Evolutionary conservation across 2,113 vertebrate species (phyloP).

Genomic region (Mustelus asterias): DNA sequence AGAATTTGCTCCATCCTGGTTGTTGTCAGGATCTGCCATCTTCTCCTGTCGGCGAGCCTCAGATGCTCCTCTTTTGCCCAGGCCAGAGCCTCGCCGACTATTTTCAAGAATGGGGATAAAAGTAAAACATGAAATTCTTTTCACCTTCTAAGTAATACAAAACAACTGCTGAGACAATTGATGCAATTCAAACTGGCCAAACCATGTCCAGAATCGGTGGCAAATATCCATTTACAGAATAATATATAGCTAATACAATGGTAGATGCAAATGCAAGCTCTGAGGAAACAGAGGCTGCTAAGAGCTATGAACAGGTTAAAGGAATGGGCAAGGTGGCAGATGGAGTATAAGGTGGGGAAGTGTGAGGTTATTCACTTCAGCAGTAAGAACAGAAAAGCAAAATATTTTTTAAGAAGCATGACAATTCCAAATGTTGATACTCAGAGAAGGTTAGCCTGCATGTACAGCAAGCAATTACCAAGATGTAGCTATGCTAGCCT

Average conservation of each 20-base stretch:
- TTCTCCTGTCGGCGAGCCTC: conserved; percentile 98
- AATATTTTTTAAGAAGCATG: too few relatives aligned
- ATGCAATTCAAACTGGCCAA: not conserved
- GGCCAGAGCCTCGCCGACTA: conserved; percentile 99
- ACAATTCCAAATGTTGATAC: not conserved
- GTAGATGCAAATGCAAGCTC: not conserved
- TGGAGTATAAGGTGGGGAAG: not conserved
- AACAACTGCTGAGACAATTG: not conserved
- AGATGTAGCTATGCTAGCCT: too few relatives aligned
- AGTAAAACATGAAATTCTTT: not conserved
- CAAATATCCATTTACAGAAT: not conserved
- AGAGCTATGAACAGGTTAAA: not conserved
- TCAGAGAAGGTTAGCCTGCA: too few relatives aligned
- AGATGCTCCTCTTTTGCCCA: conserved; percentile 98
- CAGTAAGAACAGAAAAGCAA: not conserved
- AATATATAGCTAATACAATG: not conserved
- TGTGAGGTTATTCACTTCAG: not conserved
- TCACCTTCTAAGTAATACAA: not conserved
- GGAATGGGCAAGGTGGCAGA: not conserved
- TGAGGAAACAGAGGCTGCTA: not conserved
- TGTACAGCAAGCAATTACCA: too few relatives aligned
- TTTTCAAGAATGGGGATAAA: not conserved
- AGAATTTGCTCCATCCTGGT: conserved; percentile 94
- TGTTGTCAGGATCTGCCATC: conserved; percentile 97
- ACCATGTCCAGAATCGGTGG: not conserved